phyloP scores from a whole-genome alignment of 2,888 invertebrate genomes.

The Pinctada fucata region DNA sequence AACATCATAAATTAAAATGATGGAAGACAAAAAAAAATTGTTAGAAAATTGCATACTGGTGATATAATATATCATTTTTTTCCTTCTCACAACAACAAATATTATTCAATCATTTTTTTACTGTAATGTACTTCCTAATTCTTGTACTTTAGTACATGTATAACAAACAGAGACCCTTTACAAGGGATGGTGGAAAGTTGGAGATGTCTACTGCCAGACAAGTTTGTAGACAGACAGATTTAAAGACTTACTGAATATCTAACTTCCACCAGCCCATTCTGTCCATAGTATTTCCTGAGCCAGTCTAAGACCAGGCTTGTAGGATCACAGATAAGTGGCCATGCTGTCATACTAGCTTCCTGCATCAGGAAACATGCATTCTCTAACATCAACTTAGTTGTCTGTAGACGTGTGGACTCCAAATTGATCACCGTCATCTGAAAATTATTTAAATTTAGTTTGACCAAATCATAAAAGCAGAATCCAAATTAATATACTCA shows the following conservation, averaged over 20 bases:
- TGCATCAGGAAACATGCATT: slow-evolving; percentile 75
- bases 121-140: too few species aligned
- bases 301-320: slow-evolving; percentile 72
- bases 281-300: slow-evolving; percentile 64
- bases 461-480: too few species aligned
- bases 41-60: too few species aligned
- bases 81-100: too few species aligned
- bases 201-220: too few species aligned
- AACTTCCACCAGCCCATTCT: slow-evolving; percentile 69
- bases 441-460: not conserved
- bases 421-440: slow-evolving; percentile 71
- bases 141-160: too few species aligned
- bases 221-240: too few species aligned
- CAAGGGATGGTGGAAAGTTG: too few species aligned
- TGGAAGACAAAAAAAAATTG: not conserved
- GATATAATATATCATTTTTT: too few species aligned
- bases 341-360: slow-evolving; percentile 71
- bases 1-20: not conserved
- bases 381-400: slow-evolving; percentile 73
- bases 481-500: too few species aligned
- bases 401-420: slow-evolving; percentile 69
- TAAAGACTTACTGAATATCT: slow-evolving; percentile 70
- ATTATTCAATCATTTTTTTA: too few species aligned
- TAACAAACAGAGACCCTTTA: too few species aligned
- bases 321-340: slow-evolving; percentile 76